phyloP scores from a whole-genome alignment of 1,140 invertebrate species.

The Carposina sasakii region DNA sequence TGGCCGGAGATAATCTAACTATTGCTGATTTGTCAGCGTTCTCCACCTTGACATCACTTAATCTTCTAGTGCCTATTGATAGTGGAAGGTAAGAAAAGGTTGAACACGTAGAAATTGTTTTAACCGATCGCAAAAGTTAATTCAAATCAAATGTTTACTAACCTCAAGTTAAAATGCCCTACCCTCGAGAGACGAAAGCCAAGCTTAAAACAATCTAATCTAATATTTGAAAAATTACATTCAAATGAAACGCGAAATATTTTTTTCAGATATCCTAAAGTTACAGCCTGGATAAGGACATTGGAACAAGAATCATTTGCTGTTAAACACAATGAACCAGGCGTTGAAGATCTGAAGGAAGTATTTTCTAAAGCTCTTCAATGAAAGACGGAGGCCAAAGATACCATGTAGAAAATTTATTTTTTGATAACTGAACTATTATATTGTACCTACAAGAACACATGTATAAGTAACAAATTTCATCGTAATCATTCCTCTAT shows the following conservation, averaged over 20 bases:
- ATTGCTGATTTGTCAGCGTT: constrained; percentile 37
- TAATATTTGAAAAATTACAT: too few species aligned
- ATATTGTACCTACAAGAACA: constrained; percentile 72
- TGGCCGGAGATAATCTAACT: constrained; percentile 34
- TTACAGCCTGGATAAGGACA: constrained; percentile 24
- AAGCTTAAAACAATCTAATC: too few species aligned
- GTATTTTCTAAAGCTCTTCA: not conserved
- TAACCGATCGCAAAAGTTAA: constrained; percentile 1
- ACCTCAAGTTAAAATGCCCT: not conserved
- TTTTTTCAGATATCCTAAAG: constrained; percentile 36
- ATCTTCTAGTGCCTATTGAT: constrained; percentile 27
- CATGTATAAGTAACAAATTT: too few species aligned
- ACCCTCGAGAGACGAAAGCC: too few species aligned
- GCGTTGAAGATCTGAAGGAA: constrained; percentile 11
- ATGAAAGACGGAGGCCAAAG: not conserved
- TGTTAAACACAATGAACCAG: constrained; percentile 23
- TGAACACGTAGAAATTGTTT: constrained; percentile 7
- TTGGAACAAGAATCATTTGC: constrained; percentile 28
- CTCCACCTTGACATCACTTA: constrained; percentile 19
- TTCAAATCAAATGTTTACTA: not conserved
- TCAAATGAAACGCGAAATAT: too few species aligned
- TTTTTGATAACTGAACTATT: constrained; percentile 75
- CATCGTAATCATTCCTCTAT: too few species aligned
- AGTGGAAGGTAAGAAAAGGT: constrained; percentile 33
- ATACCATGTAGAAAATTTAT: constrained; percentile 7